These are phyloP conservation scores for Athene noctua DNA, from an alignment of 2,113 vertebrate species.

Conservation along the genomic window DNA sequence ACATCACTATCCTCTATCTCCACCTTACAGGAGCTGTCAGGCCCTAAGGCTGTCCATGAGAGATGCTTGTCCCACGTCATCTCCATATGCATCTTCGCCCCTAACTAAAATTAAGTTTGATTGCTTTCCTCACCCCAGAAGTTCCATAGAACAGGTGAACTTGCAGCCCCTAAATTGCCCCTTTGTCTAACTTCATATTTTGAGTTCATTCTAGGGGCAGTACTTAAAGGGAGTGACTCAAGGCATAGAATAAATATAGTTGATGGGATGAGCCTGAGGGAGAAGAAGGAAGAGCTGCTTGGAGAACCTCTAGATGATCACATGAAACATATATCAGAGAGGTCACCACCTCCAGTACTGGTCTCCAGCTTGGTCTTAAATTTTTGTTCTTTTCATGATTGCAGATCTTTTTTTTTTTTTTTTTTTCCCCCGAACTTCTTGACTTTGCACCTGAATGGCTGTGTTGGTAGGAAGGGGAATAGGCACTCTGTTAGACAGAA, in stretches of 20 bases:
- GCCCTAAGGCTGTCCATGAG: background rate
- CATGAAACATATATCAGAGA: background rate
- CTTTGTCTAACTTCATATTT: background rate
- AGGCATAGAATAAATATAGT: background rate
- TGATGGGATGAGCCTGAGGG: background rate
- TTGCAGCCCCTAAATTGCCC: background rate
- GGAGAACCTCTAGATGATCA: background rate
- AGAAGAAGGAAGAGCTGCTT: background rate
- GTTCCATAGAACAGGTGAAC: background rate
- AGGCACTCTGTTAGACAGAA: background rate
- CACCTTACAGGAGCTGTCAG: fast-evolving
- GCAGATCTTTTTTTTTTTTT: background rate
- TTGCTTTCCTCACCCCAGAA: background rate
- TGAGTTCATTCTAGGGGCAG: background rate
- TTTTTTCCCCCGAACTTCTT: background rate
- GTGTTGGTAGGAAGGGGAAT: background rate
- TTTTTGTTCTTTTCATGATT: background rate
- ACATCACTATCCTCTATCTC: background rate
- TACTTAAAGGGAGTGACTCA: background rate
- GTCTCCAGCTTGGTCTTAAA: background rate
- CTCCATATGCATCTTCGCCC: background rate
- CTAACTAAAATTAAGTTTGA: background rate
- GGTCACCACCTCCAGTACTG: background rate
- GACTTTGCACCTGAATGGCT: background rate
- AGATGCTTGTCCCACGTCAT: background rate